phyloP scores from a whole-genome alignment of 2,888 invertebrate species.

The Horisme vitalbata region DNA sequence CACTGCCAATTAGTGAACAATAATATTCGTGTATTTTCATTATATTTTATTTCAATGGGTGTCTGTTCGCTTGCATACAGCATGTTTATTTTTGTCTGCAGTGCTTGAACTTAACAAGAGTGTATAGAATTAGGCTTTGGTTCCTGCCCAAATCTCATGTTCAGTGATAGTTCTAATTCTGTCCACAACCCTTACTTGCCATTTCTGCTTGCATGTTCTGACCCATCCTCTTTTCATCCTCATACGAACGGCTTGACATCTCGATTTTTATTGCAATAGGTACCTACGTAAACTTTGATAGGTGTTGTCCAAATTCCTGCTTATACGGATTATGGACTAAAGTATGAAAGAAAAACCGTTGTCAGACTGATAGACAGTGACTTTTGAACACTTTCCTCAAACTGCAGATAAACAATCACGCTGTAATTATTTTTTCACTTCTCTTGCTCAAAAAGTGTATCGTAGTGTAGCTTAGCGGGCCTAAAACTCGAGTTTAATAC shows the following conservation, averaged over 20 bases:
- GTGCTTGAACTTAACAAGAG: neutral
- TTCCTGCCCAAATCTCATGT: neutral
- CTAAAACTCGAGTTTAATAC: too few species aligned
- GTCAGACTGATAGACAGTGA: too few species aligned
- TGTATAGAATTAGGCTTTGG: neutral
- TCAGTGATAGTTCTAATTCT: neutral
- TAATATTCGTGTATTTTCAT: neutral
- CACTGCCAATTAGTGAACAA: neutral
- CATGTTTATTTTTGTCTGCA: neutral
- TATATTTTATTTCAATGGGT: neutral
- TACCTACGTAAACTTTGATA: conserved; percentile 37
- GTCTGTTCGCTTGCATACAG: neutral
- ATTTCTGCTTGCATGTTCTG: neutral
- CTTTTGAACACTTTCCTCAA: too few species aligned
- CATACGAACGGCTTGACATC: neutral
- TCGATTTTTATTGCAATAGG: conserved; percentile 35
- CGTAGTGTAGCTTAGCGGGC: too few species aligned
- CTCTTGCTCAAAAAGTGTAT: too few species aligned
- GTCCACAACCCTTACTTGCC: neutral
- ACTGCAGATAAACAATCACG: too few species aligned
- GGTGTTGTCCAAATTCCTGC: conserved; percentile 32
- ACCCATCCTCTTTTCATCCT: conserved; percentile 3
- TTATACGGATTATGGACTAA: conserved; percentile 29
- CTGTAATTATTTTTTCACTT: too few species aligned
- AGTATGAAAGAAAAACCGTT: too few species aligned